Conservation (phyloP, 1,140 invertebrate genomes). For the Pentalonia nigronervosa region DNA sequence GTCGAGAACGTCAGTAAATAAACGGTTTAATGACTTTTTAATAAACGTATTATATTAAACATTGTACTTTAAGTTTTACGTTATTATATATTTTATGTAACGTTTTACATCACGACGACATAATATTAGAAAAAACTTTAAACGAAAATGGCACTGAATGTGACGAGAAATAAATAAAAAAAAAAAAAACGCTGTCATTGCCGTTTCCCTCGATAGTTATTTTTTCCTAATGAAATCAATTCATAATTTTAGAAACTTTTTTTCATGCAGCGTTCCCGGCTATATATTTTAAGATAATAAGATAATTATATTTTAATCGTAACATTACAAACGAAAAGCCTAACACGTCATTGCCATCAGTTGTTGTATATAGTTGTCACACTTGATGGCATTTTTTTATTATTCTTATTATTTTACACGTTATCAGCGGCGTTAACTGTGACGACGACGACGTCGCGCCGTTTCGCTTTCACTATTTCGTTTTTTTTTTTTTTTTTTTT, state of each 20-base stretch:
- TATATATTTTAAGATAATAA: background rate
- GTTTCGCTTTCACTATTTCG: constrained; percentile 29
- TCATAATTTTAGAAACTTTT: background rate
- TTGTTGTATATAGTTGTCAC: background rate
- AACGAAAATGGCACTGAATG: background rate
- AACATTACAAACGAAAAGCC: background rate
- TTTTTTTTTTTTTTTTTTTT: background rate
- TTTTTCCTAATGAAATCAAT: background rate
- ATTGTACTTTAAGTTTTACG: background rate
- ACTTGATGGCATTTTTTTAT: background rate
- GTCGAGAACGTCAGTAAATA: background rate
- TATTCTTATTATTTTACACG: background rate
- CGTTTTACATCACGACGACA: background rate
- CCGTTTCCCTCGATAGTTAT: background rate
- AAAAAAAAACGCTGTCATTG: background rate
- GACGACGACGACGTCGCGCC: background rate
- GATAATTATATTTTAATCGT: background rate
- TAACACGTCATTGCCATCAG: background rate
- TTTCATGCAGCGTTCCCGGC: background rate
- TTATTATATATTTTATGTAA: too few species aligned
- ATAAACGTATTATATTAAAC: background rate
- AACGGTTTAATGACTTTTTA: background rate
- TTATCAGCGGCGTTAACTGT: background rate
- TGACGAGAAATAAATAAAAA: background rate
- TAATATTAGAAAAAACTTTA: background rate